Evolutionary conservation across 2,888 invertebrate genomes (phyloP), one percentile per base, ranked within the genome.

Genomic region (Dugesia japonica): DNA sequence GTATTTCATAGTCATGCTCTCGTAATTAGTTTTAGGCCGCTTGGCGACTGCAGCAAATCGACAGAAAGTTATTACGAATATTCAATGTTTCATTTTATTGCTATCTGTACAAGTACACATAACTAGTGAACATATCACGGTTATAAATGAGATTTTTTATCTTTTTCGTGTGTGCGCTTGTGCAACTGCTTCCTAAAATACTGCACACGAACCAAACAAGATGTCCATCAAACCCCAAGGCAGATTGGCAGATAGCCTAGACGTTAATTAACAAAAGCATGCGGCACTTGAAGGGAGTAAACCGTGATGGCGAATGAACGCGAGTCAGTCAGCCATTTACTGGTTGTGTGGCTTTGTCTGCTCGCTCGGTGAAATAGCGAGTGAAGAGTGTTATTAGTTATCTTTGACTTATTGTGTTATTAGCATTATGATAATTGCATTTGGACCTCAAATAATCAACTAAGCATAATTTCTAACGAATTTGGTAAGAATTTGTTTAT

Each of bases 1-100:
- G 56, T 56, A 56, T 56, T 56, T 56, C 56, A 56, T 56, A 56
- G 56, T 56, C 56, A 56, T 56, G 56, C 56, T 56, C 56, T 56
- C 56, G 56, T 56, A 56, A 56, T 56, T 56, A 56, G 56, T 56
- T 56, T 56, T 56, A 56, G 56, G 56, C n/a, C 56, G 9, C 9
- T 56, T 56, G 56, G 56, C 56, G 56, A 56, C 56, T 56, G 56
- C 23, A 56, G 56, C 9, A 23, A 56, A 56, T 56, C 56, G 56
- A 56, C 56, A 56, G 9, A 56, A 56, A 56, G 20, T 56, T 56
- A 56, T 56, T 56, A 56, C 56, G 56, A 56, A 20, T 56, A n/a
- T 56, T 56, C 56, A 20, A 56, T 56, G 23, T 56, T 56, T 56
- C 56, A 56, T n/a, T 56, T 56, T 56, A 56, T 56, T 56, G 56